Conservation (phyloP, 2,888 invertebrate species). For the Chromoteleia sp. region DNA sequence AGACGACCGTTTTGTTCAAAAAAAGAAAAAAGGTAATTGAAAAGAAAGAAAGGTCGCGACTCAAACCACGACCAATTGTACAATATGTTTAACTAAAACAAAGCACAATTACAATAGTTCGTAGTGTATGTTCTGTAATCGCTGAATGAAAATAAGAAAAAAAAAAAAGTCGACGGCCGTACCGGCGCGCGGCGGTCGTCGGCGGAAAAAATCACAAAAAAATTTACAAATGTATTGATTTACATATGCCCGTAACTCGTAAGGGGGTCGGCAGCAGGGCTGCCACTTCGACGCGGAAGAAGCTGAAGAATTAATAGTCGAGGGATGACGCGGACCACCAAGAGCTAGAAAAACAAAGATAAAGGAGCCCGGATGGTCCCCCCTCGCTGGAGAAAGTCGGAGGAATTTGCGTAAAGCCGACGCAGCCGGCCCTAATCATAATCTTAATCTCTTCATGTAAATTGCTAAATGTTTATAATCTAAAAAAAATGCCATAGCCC, state of each 20-base stretch:
- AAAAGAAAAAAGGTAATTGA: constrained; percentile 46
- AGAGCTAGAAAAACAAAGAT: background rate
- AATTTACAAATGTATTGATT: constrained; percentile 85
- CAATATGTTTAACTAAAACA: constrained; percentile 80
- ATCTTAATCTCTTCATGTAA: constrained; percentile 85
- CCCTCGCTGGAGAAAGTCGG: constrained; percentile 43
- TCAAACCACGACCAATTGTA: constrained; percentile 82
- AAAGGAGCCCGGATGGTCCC: constrained; percentile 13
- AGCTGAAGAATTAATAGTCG: constrained; percentile 33
- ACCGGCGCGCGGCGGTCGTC: constrained; percentile 75
- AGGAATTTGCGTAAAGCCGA: constrained; percentile 51
- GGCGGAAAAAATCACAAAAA: constrained; percentile 79
- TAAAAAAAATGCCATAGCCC: constrained; percentile 85
- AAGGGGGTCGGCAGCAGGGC: constrained; percentile 82
- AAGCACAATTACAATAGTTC: constrained; percentile 81
- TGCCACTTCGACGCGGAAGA: constrained; percentile 64
- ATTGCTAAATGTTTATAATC: constrained; percentile 85
- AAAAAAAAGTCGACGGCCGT: constrained; percentile 71
- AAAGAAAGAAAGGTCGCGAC: constrained; percentile 75
- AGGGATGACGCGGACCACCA: constrained; percentile 28
- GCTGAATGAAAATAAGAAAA: constrained; percentile 77
- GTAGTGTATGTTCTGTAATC: constrained; percentile 85
- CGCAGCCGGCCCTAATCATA: constrained; percentile 79
- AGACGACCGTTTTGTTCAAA: constrained; percentile 77
- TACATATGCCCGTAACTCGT: constrained; percentile 85